These are phyloP conservation scores for Trichogramma dendrolimi DNA, from an alignment of 2,888 invertebrate genomes.

Conservation along the genomic window DNA sequence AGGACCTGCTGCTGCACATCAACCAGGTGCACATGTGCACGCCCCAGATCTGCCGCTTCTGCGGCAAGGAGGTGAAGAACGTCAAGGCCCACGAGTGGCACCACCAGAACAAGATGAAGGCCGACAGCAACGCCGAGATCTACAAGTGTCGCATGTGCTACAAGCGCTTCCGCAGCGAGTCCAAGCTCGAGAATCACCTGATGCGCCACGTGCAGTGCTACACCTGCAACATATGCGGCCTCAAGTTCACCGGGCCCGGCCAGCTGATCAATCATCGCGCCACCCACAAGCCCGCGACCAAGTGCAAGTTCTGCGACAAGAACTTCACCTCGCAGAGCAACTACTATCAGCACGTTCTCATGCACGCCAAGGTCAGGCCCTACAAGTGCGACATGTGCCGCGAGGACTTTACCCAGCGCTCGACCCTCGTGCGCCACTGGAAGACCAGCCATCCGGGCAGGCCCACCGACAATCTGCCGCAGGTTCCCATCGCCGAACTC, in stretches of 20 bases:
- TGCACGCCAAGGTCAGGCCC: conserved; percentile 42
- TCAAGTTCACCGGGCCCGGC: conserved; percentile 31
- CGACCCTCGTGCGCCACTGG: conserved; percentile 39
- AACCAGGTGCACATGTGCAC: conserved; percentile 21
- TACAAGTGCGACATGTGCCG: conserved; percentile 44
- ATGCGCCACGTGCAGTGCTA: conserved; percentile 35
- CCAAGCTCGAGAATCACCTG: conserved; percentile 38
- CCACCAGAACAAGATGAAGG: conserved; percentile 33
- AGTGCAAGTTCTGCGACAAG: conserved; percentile 38
- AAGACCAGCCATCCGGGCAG: conserved; percentile 37
- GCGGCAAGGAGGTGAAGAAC: conserved; percentile 38
- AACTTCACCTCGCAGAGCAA: conserved; percentile 36
- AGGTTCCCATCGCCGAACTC: conserved; percentile 36
- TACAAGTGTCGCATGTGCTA: conserved; percentile 36
- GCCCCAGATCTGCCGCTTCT: conserved; percentile 37
- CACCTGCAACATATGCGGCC: conserved; percentile 36
- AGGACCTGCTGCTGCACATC: conserved; percentile 42
- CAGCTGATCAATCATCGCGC: conserved; percentile 36
- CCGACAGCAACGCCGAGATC: not conserved
- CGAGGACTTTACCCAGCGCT: conserved; percentile 41
- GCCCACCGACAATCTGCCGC: conserved; percentile 31
- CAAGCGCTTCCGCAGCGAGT: conserved; percentile 37
- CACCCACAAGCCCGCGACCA: conserved; percentile 33
- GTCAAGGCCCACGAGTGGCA: conserved; percentile 40
- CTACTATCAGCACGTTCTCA: conserved; percentile 42